A percentile compares a stretch with the other conserved stretches of the same genome.
Evolutionary conservation across 2,113 vertebrate genomes (phyloP).

Genomic region (Sinocyclocheilus anophthalmus): DNA sequence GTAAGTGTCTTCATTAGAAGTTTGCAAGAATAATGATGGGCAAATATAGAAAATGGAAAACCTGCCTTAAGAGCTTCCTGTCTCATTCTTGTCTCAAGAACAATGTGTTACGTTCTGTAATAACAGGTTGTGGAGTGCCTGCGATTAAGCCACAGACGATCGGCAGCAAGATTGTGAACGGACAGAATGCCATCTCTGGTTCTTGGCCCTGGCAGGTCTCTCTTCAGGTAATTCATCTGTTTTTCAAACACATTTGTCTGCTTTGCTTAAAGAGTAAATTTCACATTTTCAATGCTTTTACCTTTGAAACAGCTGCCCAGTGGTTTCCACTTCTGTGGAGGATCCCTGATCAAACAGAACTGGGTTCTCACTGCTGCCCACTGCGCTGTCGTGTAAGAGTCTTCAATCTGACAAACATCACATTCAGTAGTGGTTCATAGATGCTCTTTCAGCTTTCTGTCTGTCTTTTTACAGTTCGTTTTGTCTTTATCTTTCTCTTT

Average conservation of each 20-base stretch:
- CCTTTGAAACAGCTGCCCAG: constrained; percentile 56
- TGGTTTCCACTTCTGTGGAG: constrained; percentile 75
- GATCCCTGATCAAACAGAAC: constrained; percentile 71
- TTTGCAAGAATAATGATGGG: too few relatives aligned
- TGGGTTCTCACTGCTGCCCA: constrained; percentile 77
- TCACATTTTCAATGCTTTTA: not conserved
- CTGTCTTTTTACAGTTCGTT: not conserved
- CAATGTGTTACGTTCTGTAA: too few relatives aligned
- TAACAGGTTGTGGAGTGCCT: too few relatives aligned
- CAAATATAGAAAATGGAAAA: too few relatives aligned
- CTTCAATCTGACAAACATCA: not conserved
- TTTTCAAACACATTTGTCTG: not conserved
- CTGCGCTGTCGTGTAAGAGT: constrained; percentile 66
- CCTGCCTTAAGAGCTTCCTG: too few relatives aligned
- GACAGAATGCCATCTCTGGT: too few relatives aligned
- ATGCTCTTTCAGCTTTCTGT: not conserved
- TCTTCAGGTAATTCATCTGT: not conserved
- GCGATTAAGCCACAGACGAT: too few relatives aligned
- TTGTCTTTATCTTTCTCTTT: not conserved
- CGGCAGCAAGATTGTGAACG: too few relatives aligned
- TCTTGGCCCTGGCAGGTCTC: too few relatives aligned
- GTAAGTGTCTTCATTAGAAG: too few relatives aligned
- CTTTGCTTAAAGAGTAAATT: not conserved
- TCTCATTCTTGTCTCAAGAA: too few relatives aligned
- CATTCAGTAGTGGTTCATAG: not conserved